Percentiles rank a stretch among this genome's conserved stretches.
Evolutionary conservation across 2,888 invertebrate species (phyloP).

Genomic region (Napeogenes inachia): DNA sequence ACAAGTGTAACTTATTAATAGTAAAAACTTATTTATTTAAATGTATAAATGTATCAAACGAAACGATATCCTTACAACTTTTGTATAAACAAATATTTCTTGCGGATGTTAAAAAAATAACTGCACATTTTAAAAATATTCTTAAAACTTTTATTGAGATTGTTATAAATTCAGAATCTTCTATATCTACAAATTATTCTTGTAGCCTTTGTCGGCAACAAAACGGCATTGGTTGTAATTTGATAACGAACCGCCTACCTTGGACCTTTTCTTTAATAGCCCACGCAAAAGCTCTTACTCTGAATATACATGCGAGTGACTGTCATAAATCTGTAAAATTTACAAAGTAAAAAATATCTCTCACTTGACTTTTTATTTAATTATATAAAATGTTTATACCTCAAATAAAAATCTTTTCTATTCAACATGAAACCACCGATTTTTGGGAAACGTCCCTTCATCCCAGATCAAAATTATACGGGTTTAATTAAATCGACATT

Average conservation of each 20-base stretch:
- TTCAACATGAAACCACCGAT: not conserved
- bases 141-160: too few species aligned
- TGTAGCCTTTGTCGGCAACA: constrained; percentile 66
- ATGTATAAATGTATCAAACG: not conserved
- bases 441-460: constrained; percentile 13
- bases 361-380: not conserved
- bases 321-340: not conserved
- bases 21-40: too few species aligned
- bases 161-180: not conserved
- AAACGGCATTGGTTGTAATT: constrained; percentile 75
- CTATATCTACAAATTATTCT: not conserved
- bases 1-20: not conserved
- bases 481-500: constrained; percentile 76
- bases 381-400: not conserved
- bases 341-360: not conserved
- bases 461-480: constrained; percentile 67
- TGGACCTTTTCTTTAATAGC: constrained; percentile 65
- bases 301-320: constrained; percentile 16
- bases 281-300: constrained; percentile 65
- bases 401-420: not conserved
- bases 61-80: too few species aligned
- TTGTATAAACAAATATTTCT: too few species aligned
- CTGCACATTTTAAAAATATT: too few species aligned
- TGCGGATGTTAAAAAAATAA: too few species aligned
- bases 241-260: constrained; percentile 75